A percentile compares a stretch with the other conserved stretches of the same genome.
Conservation (phyloP, 2,888 invertebrate genomes). For the Ectobius pallidus region DNA sequence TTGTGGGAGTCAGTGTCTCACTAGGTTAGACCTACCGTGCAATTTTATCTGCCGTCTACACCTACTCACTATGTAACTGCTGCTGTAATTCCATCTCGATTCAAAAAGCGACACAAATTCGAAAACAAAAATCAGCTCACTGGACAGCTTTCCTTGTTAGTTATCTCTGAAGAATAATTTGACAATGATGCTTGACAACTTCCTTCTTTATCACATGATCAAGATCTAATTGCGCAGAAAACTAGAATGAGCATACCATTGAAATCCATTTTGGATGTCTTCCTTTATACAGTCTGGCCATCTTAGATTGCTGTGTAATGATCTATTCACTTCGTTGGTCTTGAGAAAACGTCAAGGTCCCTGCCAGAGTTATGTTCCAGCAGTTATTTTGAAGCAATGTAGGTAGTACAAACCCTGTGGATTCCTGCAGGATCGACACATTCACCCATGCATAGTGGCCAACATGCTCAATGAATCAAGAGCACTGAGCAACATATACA, state of each 20-base stretch:
- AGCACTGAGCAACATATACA: background rate
- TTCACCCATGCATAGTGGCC: conserved; percentile 1
- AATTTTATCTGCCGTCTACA: conserved; percentile 23
- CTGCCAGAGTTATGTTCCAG: conserved; percentile 14
- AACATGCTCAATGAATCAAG: background rate
- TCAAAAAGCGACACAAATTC: conserved; percentile 19
- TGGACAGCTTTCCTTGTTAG: background rate
- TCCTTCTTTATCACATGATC: conserved; percentile 17
- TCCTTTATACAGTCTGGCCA: background rate
- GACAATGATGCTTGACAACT: conserved; percentile 2
- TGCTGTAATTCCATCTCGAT: background rate
- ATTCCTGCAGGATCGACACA: background rate
- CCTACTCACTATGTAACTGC: conserved; percentile 30
- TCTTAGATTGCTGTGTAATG: background rate
- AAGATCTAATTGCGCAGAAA: conserved; percentile 1
- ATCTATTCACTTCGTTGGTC: conserved; percentile 18
- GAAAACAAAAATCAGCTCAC: background rate
- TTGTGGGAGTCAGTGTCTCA: conserved; percentile 21
- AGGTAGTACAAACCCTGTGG: conserved; percentile 10
- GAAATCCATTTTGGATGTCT: background rate
- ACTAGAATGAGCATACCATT: background rate
- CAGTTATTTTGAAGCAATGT: background rate
- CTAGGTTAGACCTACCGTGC: conserved; percentile 34
- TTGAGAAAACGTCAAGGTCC: conserved; percentile 24
- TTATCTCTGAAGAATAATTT: conserved; percentile 12